These are phyloP conservation scores for Andrena trimmerana DNA, from an alignment of 2,888 invertebrate genomes.

Conservation along the genomic window DNA sequence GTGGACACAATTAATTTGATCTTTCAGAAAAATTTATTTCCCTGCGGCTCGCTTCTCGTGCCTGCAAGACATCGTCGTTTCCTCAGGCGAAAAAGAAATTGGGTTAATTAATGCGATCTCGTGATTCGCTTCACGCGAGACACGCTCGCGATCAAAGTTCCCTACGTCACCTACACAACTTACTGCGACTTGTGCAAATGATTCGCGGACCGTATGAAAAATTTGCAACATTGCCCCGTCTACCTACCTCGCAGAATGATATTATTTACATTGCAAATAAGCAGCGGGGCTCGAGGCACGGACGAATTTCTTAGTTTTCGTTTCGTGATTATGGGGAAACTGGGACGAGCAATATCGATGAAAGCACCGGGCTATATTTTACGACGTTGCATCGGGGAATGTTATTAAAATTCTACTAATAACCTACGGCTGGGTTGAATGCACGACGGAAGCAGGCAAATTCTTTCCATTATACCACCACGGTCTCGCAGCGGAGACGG, in stretches of 20 bases:
- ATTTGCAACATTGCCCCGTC: neutral
- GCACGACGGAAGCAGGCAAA: neutral
- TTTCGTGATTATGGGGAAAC: conserved; percentile 15
- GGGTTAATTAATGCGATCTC: conserved; percentile 55
- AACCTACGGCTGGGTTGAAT: neutral
- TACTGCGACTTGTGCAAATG: neutral
- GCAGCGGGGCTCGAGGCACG: conserved; percentile 8
- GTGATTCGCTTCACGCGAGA: conserved; percentile 15
- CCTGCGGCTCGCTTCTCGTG: neutral
- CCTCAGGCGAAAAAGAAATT: conserved; percentile 44
- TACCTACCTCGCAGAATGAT: neutral
- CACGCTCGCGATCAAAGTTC: conserved; percentile 26
- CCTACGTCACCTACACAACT: neutral
- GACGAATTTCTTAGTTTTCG: neutral
- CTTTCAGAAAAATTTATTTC: neutral
- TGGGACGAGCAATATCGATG: conserved; percentile 14
- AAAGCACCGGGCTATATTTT: conserved; percentile 17
- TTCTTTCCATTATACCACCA: neutral
- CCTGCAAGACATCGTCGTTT: conserved; percentile 14
- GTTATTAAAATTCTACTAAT: conserved; percentile 9
- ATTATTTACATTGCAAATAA: conserved; percentile 52
- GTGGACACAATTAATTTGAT: neutral
- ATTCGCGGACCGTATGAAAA: conserved; percentile 13
- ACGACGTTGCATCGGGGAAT: neutral
- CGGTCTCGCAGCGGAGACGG: too few relatives aligned